Base-by-base conservation (phyloP, 1,140 invertebrate species). In the Paraescarpia echinospica region DNA sequence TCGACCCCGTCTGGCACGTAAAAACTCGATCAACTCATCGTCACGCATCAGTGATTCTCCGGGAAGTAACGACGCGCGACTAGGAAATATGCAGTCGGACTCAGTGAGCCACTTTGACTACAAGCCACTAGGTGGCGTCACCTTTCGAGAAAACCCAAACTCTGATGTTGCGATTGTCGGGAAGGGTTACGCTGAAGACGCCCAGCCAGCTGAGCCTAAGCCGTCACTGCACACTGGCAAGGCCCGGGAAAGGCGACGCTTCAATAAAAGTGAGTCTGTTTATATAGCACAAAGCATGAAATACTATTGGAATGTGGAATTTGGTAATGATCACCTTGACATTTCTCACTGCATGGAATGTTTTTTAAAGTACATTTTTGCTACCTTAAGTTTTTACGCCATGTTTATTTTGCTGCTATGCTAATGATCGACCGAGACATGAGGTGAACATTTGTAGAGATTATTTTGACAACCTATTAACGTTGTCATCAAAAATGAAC, bases 151-250 rank as follows among this genome's bases (percentile, higher is more conserved):
- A 93, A 95, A 95, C 91, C 93, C 92, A 35, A 95, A 94, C 89
- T 95, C 95, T 5, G 95, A 95, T 93, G 95, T 96, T 1, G 94
- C 95, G 89, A 94, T 96, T 22, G 95, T 96, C 35, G 95, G 95
- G 2, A 94, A 94, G 91, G 95, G 95, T 34, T 96, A 96, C 93
- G 94, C 92, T 35, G 95, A 96, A 27, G 95, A 96, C 89, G 77
- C 89, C 51, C 48, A 93, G 33, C 35, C 33, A 22, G 34, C 89
- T 27, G 93, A 93, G 31, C 93, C 92, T 48, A 93, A 91, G 34
- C 51, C 92, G 14, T 34, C 34, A 41, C 27, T 33, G 34, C 59
- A 59, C 35, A 35, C 91, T 6, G 35, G 34, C 2, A 92, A 92
- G 59, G 93, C 93, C 1, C 31, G 91, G 77, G 93, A 93, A 18